Base-by-base conservation (phyloP, 2,113 vertebrate species). In the Xenotilapia flavipinnis region DNA sequence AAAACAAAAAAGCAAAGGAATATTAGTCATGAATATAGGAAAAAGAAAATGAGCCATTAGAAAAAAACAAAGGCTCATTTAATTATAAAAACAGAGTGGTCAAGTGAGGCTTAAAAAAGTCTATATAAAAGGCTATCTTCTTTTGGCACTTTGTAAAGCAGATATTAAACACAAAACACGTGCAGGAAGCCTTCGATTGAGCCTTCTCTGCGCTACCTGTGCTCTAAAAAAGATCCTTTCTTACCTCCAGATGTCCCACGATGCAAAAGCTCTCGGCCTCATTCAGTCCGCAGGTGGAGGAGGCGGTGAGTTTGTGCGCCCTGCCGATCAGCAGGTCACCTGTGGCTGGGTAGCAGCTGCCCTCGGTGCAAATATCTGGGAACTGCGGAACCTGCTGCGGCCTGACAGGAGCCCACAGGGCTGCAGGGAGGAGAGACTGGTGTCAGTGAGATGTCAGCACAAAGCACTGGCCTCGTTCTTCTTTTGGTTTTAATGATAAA, bases 271-370 rank as follows among this genome's bases (percentile, higher is more conserved):
- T 95, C 83, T 98, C 97, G 0, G 97, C 96, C 5, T 89, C 81
- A 15, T 95, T 45, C n/a, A 97, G 93, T 77, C 98, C 98, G 56
- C 98, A 99, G 49, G 98, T 99, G 87, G 98, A 99, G 53, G 97
- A 97, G 87, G 95, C 97, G 3, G 75, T 92, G 4, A 99, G 96
- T 55, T 94, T 97, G 89, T 97, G 94, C 7, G 97, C 95, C 13
- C 98, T 95, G 84, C 98, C 98, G 86, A 98, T 98, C 84, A 99
- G 95, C 84, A 99, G 97, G 95, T 99, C 98, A 5, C 98, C 98
- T 1, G 98, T 99, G 94, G 97, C 97, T 1, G 98, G 98, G 89
- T 99, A 98, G 90, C 98, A 99, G 94, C 98, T 99, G 31, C 98
- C 98, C 87, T 98, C 97, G 0, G 97, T 97, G 87, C 98, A 99